Evolutionary conservation across 2,113 vertebrate species (phyloP).

Genomic region (Holacanthus passer): DNA sequence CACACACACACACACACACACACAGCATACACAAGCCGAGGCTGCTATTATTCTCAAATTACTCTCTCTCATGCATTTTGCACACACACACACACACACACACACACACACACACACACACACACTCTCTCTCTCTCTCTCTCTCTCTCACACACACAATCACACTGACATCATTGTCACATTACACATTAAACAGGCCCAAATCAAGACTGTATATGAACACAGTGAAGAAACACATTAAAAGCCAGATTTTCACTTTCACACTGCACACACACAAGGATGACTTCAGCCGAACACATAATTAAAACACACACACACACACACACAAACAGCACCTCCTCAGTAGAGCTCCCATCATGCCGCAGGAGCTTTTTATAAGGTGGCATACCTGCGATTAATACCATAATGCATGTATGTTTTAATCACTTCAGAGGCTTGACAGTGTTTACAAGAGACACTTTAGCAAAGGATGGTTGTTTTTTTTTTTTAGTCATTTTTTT

Average conservation of each 20-base stretch:
- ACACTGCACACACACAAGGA: constrained; percentile 28
- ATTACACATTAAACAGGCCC: constrained; percentile 40
- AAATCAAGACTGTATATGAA: constrained; percentile 27
- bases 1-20: constrained; percentile 4
- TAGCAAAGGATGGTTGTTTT: neutral
- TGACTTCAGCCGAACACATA: constrained; percentile 24
- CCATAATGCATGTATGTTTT: neutral
- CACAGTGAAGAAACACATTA: constrained; percentile 8
- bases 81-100: constrained; percentile 7
- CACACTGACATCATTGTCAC: constrained; percentile 17
- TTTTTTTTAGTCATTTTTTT: neutral
- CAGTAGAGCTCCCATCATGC: constrained; percentile 66
- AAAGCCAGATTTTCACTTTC: neutral
- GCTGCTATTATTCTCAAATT: constrained; percentile 65
- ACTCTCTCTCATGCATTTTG: constrained; percentile 59
- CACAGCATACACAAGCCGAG: constrained; percentile 3
- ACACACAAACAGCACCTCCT: constrained; percentile 54
- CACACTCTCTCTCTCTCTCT: too few relatives aligned
- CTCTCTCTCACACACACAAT: constrained; percentile 19
- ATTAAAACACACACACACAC: constrained; percentile 23
- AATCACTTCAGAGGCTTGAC: neutral
- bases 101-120: constrained; percentile 13
- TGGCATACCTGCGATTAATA: constrained; percentile 40
- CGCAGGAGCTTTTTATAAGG: constrained; percentile 68
- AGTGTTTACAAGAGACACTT: neutral